These are phyloP conservation scores for Dendrolimus houi DNA, from an alignment of 2,888 invertebrate genomes.

Conservation along the genomic window DNA sequence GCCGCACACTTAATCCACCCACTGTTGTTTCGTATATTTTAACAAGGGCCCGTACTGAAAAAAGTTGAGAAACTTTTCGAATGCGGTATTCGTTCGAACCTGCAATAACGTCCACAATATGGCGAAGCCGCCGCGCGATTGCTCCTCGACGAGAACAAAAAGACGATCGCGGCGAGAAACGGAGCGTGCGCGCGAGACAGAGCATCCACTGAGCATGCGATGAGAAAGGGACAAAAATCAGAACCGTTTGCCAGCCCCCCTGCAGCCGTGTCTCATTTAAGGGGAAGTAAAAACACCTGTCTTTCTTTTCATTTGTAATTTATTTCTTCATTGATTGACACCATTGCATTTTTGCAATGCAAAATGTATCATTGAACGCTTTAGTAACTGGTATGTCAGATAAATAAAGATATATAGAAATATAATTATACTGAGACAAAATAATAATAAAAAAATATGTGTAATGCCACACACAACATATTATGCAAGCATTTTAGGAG, in stretches of 20 bases:
- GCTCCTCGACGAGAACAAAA: slow-evolving; percentile 36
- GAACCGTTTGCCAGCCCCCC: slow-evolving; percentile 44
- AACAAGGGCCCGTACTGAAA: slow-evolving; percentile 43
- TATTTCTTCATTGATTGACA: slow-evolving; percentile 13
- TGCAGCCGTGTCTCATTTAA: slow-evolving; percentile 36
- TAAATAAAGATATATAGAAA: no score
- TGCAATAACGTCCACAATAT: slow-evolving; percentile 31
- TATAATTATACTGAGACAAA: no score
- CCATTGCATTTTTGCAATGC: slow-evolving; percentile 10
- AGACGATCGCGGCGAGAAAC: slow-evolving; percentile 32
- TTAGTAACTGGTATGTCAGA: neutral
- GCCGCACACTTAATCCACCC: slow-evolving; percentile 50
- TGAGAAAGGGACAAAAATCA: slow-evolving; percentile 26
- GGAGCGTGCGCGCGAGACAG: slow-evolving; percentile 41
- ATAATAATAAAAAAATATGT: no score
- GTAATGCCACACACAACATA: no score
- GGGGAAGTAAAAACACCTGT: slow-evolving; percentile 48
- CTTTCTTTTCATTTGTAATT: slow-evolving; percentile 23
- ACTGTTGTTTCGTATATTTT: slow-evolving; percentile 38
- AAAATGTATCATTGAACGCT: neutral
- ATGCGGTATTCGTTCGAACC: slow-evolving; percentile 38
- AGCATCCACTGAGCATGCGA: slow-evolving; percentile 16
- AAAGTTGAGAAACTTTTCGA: slow-evolving; percentile 69
- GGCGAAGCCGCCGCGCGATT: slow-evolving; percentile 55
- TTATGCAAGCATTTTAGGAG: no score